Evolutionary conservation across 1,140 invertebrate species (phyloP).

Genomic region (Sycophila sp.): DNA sequence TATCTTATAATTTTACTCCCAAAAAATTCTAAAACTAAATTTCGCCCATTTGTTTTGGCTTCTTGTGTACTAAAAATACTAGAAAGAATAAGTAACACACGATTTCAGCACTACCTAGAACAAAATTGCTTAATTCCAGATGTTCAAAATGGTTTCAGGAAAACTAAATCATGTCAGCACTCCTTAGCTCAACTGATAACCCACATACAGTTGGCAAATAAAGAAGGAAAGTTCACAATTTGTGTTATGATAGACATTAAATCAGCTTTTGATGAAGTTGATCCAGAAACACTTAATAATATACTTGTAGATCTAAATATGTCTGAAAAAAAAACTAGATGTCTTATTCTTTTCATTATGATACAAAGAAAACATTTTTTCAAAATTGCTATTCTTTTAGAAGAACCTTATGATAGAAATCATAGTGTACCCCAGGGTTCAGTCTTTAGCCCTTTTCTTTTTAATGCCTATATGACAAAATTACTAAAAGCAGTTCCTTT

Average conservation of each 20-base stretch:
- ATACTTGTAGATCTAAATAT: slow-evolving; percentile 4
- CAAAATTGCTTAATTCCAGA: neutral
- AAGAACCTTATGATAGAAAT: neutral
- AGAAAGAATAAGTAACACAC: slow-evolving; percentile 17
- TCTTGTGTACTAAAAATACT: slow-evolving; percentile 12
- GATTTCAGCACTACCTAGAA: slow-evolving; percentile 12
- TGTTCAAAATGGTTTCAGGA: slow-evolving; percentile 33
- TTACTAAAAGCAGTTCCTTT: neutral
- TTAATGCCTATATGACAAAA: slow-evolving; percentile 26
- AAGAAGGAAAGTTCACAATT: neutral
- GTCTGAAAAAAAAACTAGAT: slow-evolving; percentile 9
- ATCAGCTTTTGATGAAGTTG: slow-evolving; percentile 33
- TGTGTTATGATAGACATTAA: slow-evolving; percentile 30
- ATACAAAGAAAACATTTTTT: slow-evolving; percentile 2
- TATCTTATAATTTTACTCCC: slow-evolving; percentile 25
- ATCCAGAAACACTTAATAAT: neutral
- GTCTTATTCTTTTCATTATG: slow-evolving; percentile 8
- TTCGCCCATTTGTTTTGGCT: slow-evolving; percentile 32
- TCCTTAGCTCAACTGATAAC: neutral
- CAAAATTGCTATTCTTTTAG: neutral
- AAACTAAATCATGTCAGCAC: slow-evolving; percentile 27
- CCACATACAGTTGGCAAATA: neutral
- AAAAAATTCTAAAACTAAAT: slow-evolving; percentile 7
- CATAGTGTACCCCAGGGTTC: slow-evolving; percentile 35
- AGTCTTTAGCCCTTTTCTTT: slow-evolving; percentile 37